Evolutionary conservation across 1,140 invertebrate species (phyloP).

Genomic region (Tenebrio molitor): DNA sequence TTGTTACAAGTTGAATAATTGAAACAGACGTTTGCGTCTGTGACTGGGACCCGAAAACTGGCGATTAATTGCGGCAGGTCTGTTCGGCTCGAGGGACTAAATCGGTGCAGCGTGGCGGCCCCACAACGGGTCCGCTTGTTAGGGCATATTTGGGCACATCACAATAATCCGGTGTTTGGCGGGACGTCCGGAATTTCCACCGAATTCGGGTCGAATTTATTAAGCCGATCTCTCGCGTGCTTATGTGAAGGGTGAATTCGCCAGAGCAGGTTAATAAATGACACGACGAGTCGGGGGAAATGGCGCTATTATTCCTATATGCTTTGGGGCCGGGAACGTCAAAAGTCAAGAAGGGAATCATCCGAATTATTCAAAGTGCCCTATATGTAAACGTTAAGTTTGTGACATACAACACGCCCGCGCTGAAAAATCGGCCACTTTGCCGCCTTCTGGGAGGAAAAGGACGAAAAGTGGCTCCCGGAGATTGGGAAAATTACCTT

Average conservation of each 20-base stretch:
- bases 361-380: conserved; percentile 19
- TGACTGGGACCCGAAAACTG: too few relatives aligned
- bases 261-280: conserved; percentile 29
- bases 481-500: too few relatives aligned
- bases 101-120: too few relatives aligned
- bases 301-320: conserved; percentile 30
- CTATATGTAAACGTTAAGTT: conserved; percentile 13
- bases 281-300: conserved; percentile 24
- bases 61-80: too few relatives aligned
- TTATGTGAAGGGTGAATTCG: conserved; percentile 39
- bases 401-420: neutral
- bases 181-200: conserved; percentile 14
- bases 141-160: neutral
- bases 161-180: neutral
- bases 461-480: too few relatives aligned
- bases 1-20: neutral
- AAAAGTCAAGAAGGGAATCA: conserved; percentile 14
- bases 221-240: conserved; percentile 32
- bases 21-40: conserved; percentile 9
- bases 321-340: conserved; percentile 4
- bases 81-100: too few relatives aligned
- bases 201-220: conserved; percentile 27
- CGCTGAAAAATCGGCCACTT: conserved; percentile 7
- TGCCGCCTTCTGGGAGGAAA: too few relatives aligned
- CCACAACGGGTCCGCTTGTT: too few relatives aligned